Conservation (phyloP, 2,797 vertebrate genomes). For the Antennarius maculatus region DNA sequence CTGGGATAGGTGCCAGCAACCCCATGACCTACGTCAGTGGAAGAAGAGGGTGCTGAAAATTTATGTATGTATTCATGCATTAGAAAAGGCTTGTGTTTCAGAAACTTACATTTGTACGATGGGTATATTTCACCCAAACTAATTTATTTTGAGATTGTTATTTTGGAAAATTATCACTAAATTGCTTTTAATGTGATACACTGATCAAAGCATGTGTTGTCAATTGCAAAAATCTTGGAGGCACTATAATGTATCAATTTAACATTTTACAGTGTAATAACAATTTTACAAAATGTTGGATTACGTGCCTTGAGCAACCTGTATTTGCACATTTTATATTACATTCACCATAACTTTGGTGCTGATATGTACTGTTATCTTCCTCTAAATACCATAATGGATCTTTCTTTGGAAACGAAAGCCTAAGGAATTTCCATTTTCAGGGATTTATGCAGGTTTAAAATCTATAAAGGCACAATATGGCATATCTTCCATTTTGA, state of each 20-base stretch:
- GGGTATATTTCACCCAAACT: background rate
- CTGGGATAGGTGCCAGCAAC: too few species aligned
- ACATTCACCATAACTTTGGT: background rate
- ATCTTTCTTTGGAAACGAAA: background rate
- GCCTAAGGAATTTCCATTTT: background rate
- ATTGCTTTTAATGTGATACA: background rate
- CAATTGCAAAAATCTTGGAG: background rate
- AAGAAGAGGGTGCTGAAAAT: too few species aligned
- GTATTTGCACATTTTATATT: constrained; percentile 3
- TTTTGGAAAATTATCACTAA: background rate
- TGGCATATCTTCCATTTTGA: background rate
- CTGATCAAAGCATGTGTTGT: background rate
- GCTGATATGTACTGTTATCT: background rate
- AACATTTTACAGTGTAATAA: background rate
- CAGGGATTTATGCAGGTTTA: background rate
- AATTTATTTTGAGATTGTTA: background rate
- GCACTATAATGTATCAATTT: too few species aligned
- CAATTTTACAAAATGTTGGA: background rate
- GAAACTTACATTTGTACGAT: background rate
- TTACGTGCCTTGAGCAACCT: background rate
- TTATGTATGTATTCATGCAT: too few species aligned
- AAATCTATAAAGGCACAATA: background rate
- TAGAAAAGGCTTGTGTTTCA: background rate
- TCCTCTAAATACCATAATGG: background rate
- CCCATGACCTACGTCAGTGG: too few species aligned